Conservation (phyloP, 2,113 vertebrate genomes). For the Montifringilla adamsi region DNA sequence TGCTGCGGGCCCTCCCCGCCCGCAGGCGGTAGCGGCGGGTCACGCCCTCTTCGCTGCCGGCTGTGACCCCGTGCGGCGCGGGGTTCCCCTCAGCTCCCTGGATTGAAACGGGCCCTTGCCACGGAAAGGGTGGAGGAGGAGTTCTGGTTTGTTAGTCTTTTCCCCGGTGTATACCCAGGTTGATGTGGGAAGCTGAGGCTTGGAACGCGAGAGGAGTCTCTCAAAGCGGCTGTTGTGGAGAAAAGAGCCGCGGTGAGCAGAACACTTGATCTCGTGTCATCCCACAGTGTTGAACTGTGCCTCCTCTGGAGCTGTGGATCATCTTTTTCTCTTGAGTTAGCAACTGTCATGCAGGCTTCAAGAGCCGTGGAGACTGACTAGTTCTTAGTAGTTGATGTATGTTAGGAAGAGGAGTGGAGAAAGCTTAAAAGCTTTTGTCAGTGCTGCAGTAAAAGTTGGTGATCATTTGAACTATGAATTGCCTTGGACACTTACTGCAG, state of each 20-base stretch:
- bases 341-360: neutral
- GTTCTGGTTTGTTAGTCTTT: neutral
- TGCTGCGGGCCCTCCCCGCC: neutral
- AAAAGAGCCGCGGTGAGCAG: fast-evolving
- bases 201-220: neutral
- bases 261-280: fast-evolving
- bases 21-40: neutral
- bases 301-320: neutral
- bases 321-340: neutral
- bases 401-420: neutral
- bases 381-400: neutral
- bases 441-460: neutral
- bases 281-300: neutral
- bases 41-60: fast-evolving
- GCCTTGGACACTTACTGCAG: neutral
- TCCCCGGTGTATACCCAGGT: fast-evolving
- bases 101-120: fast-evolving
- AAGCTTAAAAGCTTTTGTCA: neutral
- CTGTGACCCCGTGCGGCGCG: fast-evolving
- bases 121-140: neutral
- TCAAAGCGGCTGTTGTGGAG: neutral
- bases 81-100: fast-evolving
- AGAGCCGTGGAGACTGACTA: neutral
- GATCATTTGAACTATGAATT: neutral
- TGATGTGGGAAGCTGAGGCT: neutral